phyloP scores from a whole-genome alignment of 1,140 invertebrate genomes.

The Gryon sp. region DNA sequence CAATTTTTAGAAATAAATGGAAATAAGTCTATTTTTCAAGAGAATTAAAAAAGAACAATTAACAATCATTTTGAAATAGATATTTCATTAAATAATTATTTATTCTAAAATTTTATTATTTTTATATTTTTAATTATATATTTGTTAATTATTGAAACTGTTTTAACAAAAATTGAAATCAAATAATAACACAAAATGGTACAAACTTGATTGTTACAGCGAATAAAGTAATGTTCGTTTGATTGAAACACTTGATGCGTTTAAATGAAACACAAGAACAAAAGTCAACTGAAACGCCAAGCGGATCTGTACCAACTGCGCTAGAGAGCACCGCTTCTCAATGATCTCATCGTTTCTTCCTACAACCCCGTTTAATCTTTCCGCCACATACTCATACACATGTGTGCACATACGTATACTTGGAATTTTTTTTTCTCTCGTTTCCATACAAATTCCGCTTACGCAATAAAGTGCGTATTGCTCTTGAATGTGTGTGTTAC shows the following conservation, averaged over 20 bases:
- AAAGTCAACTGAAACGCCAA: conserved; percentile 63
- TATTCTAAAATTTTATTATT: not conserved
- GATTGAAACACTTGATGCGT: not conserved
- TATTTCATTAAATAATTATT: too few species aligned
- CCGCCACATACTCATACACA: conserved; percentile 49
- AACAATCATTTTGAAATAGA: too few species aligned
- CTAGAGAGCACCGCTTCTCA: conserved; percentile 48
- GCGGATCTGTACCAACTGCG: conserved; percentile 69
- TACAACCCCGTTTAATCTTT: conserved; percentile 72
- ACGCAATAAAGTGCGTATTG: conserved; percentile 43
- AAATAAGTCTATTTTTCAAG: too few species aligned
- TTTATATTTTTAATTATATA: not conserved
- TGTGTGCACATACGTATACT: conserved; percentile 18
- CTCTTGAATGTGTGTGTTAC: conserved; percentile 9
- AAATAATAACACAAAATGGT: not conserved
- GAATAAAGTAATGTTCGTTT: not conserved
- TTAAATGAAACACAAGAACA: conserved; percentile 15
- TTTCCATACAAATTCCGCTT: conserved; percentile 38
- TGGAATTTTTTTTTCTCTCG: conserved; percentile 45
- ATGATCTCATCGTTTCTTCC: conserved; percentile 74
- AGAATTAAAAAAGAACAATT: too few species aligned
- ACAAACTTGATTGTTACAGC: too few species aligned
- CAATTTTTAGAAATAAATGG: too few species aligned
- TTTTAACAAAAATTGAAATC: not conserved
- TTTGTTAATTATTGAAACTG: too few species aligned